Evolutionary conservation across 2,113 vertebrate species (phyloP).

Genomic region (Vanacampus margaritifer): DNA sequence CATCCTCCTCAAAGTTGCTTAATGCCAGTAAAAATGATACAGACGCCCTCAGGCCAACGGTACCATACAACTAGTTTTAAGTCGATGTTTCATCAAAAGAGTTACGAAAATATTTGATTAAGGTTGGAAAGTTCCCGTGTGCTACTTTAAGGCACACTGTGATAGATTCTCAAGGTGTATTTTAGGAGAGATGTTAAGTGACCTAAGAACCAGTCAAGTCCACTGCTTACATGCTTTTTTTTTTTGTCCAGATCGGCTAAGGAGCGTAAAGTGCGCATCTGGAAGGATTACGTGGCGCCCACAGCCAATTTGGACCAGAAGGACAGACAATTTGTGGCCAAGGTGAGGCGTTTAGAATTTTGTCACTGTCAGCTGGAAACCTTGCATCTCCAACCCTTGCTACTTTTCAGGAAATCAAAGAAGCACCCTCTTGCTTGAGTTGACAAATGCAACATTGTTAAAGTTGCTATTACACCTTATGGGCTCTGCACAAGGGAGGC

Average conservation of each 20-base stretch:
- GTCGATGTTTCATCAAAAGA: no score
- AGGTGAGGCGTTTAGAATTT: conserved; percentile 74
- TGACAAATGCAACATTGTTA: no score
- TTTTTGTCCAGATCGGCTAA: conserved; percentile 83
- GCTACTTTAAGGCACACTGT: background rate
- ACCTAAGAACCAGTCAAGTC: background rate
- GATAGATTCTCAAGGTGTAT: background rate
- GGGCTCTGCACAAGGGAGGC: no score
- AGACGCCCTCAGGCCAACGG: no score
- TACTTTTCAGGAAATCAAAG: background rate
- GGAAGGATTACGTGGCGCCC: conserved; percentile 96
- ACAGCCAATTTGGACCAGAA: conserved; percentile 96
- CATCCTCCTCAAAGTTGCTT: no score
- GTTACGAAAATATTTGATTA: no score
- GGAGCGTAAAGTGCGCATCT: conserved; percentile 90
- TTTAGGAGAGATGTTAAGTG: background rate
- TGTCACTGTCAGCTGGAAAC: background rate
- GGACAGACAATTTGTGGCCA: conserved; percentile 96
- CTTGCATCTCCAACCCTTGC: no score
- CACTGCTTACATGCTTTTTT: background rate
- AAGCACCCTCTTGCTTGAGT: no score
- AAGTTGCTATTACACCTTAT: no score
- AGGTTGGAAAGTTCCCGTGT: no score
- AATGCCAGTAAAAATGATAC: no score
- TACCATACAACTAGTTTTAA: no score